Conservation (phyloP, 2,797 vertebrate genomes). For the Trematomus bernacchii region DNA sequence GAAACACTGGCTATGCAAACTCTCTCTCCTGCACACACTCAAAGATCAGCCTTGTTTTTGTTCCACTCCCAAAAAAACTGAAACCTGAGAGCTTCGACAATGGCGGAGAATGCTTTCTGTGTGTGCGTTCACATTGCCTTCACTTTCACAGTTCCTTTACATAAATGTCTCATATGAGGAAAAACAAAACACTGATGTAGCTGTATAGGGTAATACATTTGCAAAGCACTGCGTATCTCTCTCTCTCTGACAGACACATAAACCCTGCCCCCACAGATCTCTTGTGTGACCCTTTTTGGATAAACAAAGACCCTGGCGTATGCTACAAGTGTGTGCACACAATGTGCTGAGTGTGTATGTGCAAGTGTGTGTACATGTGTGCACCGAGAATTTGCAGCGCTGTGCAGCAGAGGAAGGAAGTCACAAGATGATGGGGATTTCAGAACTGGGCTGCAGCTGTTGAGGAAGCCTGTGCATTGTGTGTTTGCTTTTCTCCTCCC, state of each 20-base stretch:
- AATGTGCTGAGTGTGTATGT: slow-evolving; percentile 23
- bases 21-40: slow-evolving; percentile 30
- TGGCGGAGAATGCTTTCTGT: slow-evolving; percentile 1
- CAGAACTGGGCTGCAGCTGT: slow-evolving; percentile 85
- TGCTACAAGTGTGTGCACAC: slow-evolving; percentile 64
- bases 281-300: slow-evolving; percentile 71
- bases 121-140: slow-evolving; percentile 21
- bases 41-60: slow-evolving; percentile 55
- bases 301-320: slow-evolving; percentile 78
- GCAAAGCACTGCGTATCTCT: slow-evolving; percentile 10
- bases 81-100: slow-evolving; percentile 13
- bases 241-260: slow-evolving; percentile 28
- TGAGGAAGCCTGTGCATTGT: slow-evolving; percentile 81
- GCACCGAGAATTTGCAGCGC: slow-evolving; percentile 69
- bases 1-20: slow-evolving; percentile 67
- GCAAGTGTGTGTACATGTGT: slow-evolving; percentile 43
- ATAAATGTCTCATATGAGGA: slow-evolving; percentile 3
- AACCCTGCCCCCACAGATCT: slow-evolving; percentile 68
- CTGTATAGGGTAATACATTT: slow-evolving; percentile 2
- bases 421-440: slow-evolving; percentile 86
- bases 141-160: not conserved
- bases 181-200: slow-evolving; percentile 1
- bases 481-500: slow-evolving; percentile 72
- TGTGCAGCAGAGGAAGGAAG: slow-evolving; percentile 84
- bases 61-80: slow-evolving; percentile 49